These are phyloP conservation scores for Heliconius ismenius DNA, from an alignment of 2,888 invertebrate species.

Conservation along the genomic window DNA sequence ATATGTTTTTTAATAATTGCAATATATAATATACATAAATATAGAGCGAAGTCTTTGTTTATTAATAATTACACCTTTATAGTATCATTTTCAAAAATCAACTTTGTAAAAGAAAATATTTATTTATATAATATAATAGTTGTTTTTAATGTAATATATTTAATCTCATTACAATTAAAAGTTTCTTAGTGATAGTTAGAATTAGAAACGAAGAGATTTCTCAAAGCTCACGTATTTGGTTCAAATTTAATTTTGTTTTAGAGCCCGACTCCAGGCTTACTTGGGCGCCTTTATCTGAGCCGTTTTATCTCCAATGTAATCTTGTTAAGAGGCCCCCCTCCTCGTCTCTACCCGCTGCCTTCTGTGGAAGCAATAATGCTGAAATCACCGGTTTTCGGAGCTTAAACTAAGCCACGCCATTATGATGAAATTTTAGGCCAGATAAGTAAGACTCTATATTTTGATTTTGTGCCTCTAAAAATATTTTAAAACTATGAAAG, in stretches of 20 bases:
- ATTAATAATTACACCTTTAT: too few species aligned
- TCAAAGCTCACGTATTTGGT: constrained; percentile 49
- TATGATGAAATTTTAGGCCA: constrained; percentile 64
- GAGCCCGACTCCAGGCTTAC: constrained; percentile 66
- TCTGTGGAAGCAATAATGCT: constrained; percentile 70
- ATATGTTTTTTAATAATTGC: not conserved
- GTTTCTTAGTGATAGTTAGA: not conserved
- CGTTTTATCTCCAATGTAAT: constrained; percentile 81
- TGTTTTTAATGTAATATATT: not conserved
- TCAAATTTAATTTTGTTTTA: constrained; percentile 76
- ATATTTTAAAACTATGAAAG: not conserved
- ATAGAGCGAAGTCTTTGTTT: too few species aligned
- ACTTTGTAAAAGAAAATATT: not conserved
- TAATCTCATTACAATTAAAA: not conserved
- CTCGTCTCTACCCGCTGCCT: constrained; percentile 47
- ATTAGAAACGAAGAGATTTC: constrained; percentile 27
- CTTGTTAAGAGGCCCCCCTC: constrained; percentile 75
- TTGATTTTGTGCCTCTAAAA: constrained; percentile 13
- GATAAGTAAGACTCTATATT: constrained; percentile 55
- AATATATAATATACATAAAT: not conserved
- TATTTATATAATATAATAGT: not conserved
- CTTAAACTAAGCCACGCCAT: constrained; percentile 72
- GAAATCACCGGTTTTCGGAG: constrained; percentile 76
- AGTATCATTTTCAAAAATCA: not conserved
- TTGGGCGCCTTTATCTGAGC: constrained; percentile 73